A percentile compares a stretch with the other conserved stretches of the same genome.
Conservation (phyloP, 2,797 vertebrate species). For the Gephyroberyx darwinii region DNA sequence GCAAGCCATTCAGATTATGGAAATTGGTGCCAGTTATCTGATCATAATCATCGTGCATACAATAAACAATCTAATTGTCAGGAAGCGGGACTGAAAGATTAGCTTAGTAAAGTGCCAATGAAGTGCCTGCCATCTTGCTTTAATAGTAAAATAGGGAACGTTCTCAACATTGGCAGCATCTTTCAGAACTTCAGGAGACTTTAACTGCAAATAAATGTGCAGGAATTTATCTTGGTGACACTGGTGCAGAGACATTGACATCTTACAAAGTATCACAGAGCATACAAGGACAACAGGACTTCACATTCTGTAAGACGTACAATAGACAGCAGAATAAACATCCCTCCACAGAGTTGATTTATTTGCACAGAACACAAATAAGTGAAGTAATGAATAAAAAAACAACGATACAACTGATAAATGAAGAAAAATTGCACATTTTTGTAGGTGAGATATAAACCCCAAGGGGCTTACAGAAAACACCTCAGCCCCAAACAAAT, state of each 20-base stretch:
- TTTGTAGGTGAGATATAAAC: no score
- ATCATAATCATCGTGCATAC: slow-evolving; percentile 65
- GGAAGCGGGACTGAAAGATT: slow-evolving; percentile 53
- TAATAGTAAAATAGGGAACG: slow-evolving; percentile 35
- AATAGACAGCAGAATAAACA: slow-evolving; percentile 1
- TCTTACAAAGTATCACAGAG: slow-evolving; percentile 35
- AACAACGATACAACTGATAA: neutral
- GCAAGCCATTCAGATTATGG: slow-evolving; percentile 58
- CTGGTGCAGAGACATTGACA: slow-evolving; percentile 52
- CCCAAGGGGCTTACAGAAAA: neutral
- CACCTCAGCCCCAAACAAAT: neutral
- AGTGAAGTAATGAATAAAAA: neutral
- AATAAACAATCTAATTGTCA: slow-evolving; percentile 57
- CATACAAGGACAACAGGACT: slow-evolving; percentile 44
- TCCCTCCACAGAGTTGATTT: neutral
- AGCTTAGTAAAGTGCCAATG: slow-evolving; percentile 44
- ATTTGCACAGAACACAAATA: no score
- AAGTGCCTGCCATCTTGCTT: slow-evolving; percentile 40
- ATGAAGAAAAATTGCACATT: neutral
- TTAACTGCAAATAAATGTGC: slow-evolving; percentile 41
- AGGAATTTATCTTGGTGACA: slow-evolving; percentile 58
- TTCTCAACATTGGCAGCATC: slow-evolving; percentile 19
- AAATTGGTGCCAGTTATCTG: slow-evolving; percentile 60
- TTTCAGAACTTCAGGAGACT: slow-evolving; percentile 23
- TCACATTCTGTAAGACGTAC: slow-evolving; percentile 17